These are phyloP conservation scores for Malacosoma neustria DNA, from an alignment of 2,888 invertebrate species.

Conservation along the genomic window DNA sequence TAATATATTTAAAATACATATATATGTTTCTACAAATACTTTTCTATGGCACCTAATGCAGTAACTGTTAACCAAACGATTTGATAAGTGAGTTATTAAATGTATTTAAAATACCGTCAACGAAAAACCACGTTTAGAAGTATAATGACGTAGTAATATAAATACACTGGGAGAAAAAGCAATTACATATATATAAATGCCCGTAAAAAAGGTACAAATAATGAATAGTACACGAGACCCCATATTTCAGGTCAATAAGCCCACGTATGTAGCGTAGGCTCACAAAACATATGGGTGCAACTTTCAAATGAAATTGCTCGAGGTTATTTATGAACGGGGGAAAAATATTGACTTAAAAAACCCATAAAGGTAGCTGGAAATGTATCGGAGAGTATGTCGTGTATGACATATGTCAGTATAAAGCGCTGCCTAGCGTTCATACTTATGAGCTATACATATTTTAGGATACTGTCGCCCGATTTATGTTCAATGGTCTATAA, in stretches of 20 bases:
- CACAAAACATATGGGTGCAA: neutral
- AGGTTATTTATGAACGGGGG: neutral
- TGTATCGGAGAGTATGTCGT: neutral
- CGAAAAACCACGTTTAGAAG: too few relatives aligned
- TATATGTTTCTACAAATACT: too few relatives aligned
- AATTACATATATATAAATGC: neutral
- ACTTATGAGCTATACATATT: too few relatives aligned
- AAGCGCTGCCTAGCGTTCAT: too few relatives aligned
- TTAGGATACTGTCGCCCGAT: too few relatives aligned
- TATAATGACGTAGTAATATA: too few relatives aligned
- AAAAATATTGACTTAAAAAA: neutral
- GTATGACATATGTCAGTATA: neutral
- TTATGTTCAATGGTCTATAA: too few relatives aligned
- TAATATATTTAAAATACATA: too few relatives aligned
- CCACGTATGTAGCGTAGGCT: neutral
- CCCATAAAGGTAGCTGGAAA: neutral
- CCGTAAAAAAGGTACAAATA: neutral
- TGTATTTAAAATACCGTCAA: too few relatives aligned
- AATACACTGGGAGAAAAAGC: neutral
- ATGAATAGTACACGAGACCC: neutral
- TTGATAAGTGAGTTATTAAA: too few relatives aligned
- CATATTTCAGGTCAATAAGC: neutral
- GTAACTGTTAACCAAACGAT: too few relatives aligned
- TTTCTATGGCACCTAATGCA: too few relatives aligned
- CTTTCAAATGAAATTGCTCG: neutral